Evolutionary conservation across 2,113 vertebrate species (phyloP).

Genomic region (Apodemus speciosus): DNA sequence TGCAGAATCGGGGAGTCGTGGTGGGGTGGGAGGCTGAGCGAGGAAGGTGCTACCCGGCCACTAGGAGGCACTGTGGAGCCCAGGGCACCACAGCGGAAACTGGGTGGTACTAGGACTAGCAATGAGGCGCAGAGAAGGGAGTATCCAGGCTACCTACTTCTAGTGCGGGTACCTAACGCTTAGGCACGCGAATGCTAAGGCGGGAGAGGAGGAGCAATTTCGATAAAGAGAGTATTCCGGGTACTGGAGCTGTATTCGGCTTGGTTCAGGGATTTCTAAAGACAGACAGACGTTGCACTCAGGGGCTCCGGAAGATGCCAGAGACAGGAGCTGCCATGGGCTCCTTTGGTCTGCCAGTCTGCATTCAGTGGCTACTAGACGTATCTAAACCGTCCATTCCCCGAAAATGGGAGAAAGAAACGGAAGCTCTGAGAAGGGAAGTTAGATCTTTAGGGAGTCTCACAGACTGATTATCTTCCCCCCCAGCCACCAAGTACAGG

Average conservation of each 20-base stretch:
- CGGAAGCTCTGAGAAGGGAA: background rate
- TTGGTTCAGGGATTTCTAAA: background rate
- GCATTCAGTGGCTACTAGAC: too few relatives aligned
- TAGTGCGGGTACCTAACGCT: background rate
- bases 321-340: constrained; percentile 9
- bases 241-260: background rate
- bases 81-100: constrained; percentile 20
- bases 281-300: background rate
- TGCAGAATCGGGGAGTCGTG: background rate
- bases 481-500: background rate
- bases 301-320: background rate
- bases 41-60: constrained; percentile 40
- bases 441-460: background rate
- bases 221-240: background rate
- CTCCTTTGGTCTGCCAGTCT: background rate
- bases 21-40: background rate
- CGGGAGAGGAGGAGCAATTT: background rate
- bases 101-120: background rate
- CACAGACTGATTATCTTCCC: background rate
- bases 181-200: background rate
- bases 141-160: background rate
- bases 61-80: constrained; percentile 60
- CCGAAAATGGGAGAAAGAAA: background rate
- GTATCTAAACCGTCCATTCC: background rate
- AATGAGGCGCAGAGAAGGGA: background rate